Evolutionary conservation across 2,113 vertebrate species (phyloP).

Genomic region (Gymnarchus niloticus): DNA sequence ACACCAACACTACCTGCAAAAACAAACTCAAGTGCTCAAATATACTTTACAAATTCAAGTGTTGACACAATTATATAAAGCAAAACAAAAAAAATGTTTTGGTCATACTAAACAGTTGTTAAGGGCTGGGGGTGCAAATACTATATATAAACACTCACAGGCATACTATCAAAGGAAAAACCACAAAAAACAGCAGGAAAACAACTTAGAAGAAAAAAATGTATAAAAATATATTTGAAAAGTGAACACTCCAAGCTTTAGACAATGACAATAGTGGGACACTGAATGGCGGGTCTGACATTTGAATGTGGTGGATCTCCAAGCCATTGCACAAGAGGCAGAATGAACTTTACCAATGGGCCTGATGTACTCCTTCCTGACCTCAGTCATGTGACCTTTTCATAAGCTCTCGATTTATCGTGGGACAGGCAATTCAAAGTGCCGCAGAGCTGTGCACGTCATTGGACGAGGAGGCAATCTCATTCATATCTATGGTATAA

Average conservation of each 20-base stretch:
- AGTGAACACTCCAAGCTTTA: conserved; percentile 37
- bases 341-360: conserved; percentile 65
- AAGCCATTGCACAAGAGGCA: conserved; percentile 54
- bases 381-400: background rate
- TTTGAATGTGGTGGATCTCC: conserved; percentile 45
- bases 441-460: background rate
- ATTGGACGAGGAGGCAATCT: background rate
- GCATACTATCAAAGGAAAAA: conserved; percentile 37
- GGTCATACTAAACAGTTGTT: conserved; percentile 45
- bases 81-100: conserved; percentile 49
- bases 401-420: background rate
- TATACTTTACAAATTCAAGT: conserved; percentile 70
- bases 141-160: conserved; percentile 2
- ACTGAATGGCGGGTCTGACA: conserved; percentile 38
- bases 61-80: conserved; percentile 58
- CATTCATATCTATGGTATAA: background rate
- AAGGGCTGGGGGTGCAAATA: conserved; percentile 35
- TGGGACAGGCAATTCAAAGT: background rate
- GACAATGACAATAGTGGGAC: conserved; percentile 40
- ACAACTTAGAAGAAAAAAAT: conserved; percentile 30
- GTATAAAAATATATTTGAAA: conserved; percentile 41
- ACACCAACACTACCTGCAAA: conserved; percentile 65
- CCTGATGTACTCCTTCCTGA: conserved; percentile 35
- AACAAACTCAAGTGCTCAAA: conserved; percentile 71
- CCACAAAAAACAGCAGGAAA: conserved; percentile 28